Base-by-base conservation (phyloP, 2,797 vertebrate genomes). In the Tadarida brasiliensis region DNA sequence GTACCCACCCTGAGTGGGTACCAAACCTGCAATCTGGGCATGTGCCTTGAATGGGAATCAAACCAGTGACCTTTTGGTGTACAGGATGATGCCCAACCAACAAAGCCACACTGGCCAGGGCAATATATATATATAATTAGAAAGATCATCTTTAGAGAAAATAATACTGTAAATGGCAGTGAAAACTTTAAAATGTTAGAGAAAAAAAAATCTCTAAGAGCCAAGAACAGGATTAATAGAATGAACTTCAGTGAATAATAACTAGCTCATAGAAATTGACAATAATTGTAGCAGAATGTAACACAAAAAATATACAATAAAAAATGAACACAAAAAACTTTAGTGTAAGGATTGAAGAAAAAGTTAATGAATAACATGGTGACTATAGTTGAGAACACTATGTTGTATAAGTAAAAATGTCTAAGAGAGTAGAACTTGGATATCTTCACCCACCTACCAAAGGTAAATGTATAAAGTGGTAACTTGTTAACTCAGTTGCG, bases 181-280 rank as follows among this genome's bases (percentile, higher is more conserved):
- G 47, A 86, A 82, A 51, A 82, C 57, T 74, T 87, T n/a, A 82
- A 91, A 89, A 77, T 12, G 28, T 59, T 49, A 74, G 30, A 85
- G 85, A 56, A 51, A 94, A 86, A 47, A 33, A 7, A 63, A 51
- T 63, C 47, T 26, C 30, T 28, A 77, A 73, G 11, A 76, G 57
- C 9, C 7, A 61, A 70, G 44, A 87, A 28, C 5, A 83, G n/a
- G 26, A n/a, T 77, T 83, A 35, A 77, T 24, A 57, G 59, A 88
- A 68, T 35, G 12, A 65, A 86, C 14, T 63, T 57, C 33, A 71
- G 47, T 80, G 47, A 86, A 33, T 56, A 86, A 73, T 56, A 90
- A 88, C 83, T 30, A 80, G 17, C 20, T 56, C 47, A 44, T 28
- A 70, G 47, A 90, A 77, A 54, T 77, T n/a, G n/a, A 47, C 61